phyloP scores from a whole-genome alignment of 2,888 invertebrate genomes.

The Phragmatobia fuliginosa region DNA sequence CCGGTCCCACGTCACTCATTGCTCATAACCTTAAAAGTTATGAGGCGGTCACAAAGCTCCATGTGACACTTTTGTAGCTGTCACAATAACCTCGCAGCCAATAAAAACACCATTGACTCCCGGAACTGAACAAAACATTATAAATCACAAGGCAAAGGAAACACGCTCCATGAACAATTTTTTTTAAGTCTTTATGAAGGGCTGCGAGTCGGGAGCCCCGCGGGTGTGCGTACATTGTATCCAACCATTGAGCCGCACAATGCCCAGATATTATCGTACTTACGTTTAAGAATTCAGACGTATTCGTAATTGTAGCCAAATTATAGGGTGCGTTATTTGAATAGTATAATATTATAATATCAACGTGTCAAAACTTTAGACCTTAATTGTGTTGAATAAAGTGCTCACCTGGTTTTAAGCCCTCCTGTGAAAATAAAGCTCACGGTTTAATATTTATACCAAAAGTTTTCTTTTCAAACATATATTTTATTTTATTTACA shows the following conservation, averaged over 20 bases:
- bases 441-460: background rate
- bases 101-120: slow-evolving; percentile 74
- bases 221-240: slow-evolving; percentile 40
- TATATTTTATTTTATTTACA: background rate
- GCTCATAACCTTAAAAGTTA: slow-evolving; percentile 24
- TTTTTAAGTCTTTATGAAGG: slow-evolving; percentile 44
- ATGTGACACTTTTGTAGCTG: slow-evolving; percentile 58
- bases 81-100: slow-evolving; percentile 68
- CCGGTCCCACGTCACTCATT: slow-evolving; percentile 28
- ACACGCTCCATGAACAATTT: slow-evolving; percentile 50
- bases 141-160: slow-evolving; percentile 66
- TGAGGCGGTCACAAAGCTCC: slow-evolving; percentile 50
- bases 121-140: slow-evolving; percentile 74
- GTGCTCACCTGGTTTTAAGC: slow-evolving; percentile 23
- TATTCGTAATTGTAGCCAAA: slow-evolving; percentile 32
- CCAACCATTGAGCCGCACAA: slow-evolving; percentile 31
- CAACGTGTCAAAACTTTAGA: slow-evolving; percentile 21
- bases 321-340: slow-evolving; percentile 36
- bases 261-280: slow-evolving; percentile 49
- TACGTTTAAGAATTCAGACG: slow-evolving; percentile 30
- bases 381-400: slow-evolving; percentile 11
- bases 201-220: slow-evolving; percentile 47
- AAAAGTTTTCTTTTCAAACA: background rate
- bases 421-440: background rate
- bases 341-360: slow-evolving; percentile 6